Evolutionary conservation across 2,113 vertebrate genomes (phyloP), one percentile per base, ranked within the genome.

Genomic region (Bombycilla garrulus): DNA sequence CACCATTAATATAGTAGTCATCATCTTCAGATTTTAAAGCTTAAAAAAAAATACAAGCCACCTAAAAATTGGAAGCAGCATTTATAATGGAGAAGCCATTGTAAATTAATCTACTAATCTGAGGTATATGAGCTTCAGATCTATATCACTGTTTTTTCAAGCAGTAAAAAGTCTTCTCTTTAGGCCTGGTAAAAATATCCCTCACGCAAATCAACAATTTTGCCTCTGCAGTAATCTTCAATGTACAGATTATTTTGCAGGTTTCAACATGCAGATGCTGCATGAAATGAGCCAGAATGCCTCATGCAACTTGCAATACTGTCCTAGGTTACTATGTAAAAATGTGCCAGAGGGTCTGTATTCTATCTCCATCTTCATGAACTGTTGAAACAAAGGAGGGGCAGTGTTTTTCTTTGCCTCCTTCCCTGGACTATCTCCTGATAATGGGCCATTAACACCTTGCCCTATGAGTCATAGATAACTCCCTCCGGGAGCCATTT

Each of bases 1-100:
- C 99, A 86, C 99, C 99, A 91, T 99, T 99, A 97, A 99, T 99
- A 97, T 99, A 99, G 97, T 99, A 99, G 97, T 99, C 98, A 91
- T 99, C 99, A 11, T 96, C 98, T 97, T 99, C 99, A 38, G 99
- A 99, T 97, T 99, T 99, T 97, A 99, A 96, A 95, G 99, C 40
- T 99, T 95, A 88, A 98, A 97, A 97, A 97, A 88, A 97, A 95
- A 91, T 93, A 93, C 84, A 97, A 93, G 86, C 83, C 92, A 94
- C 94, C 93, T 97, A 96, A 95, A 96, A 96, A 96, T 86, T 86
- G 96, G 79, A 97, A 95, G 94, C n/a, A 77, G 88, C 72, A 78
- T 94, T 88, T 96, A 95, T 77, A 95, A 95, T 95, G 88, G 94
- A 93, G 86, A 95, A 94, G 15, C 29, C 50, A 97, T 51, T 94